Evolutionary conservation across 2,797 vertebrate genomes (phyloP), one percentile per base, ranked within the genome.

Genomic region (Geotrypetes seraphini): DNA sequence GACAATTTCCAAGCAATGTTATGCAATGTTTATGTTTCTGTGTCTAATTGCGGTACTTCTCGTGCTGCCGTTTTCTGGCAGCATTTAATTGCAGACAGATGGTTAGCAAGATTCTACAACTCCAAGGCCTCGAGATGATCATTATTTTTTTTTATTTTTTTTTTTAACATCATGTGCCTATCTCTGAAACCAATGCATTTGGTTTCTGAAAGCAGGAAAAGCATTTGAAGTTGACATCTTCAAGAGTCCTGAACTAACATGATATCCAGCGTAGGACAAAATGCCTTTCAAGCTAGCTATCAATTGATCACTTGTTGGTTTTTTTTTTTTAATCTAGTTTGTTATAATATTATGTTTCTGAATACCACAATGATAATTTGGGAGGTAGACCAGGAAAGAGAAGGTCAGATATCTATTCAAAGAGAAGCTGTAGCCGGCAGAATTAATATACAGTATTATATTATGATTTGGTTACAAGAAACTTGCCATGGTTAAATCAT

Each of bases 391-490:
- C 33, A 36, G 47, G 23, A 47, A 53, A 44, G 35, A 57, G 19
- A 63, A 28, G 33, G 43, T 68, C 5, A 38, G 47, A 42, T 66
- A 59, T 70, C 66, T 69, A 57, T 50, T 64, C 66, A 69, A 58
- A 53, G 53, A 71, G 54, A 62, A 72, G 73, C 60, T 71, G 65
- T 66, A 74, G 65, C 58, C 56, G 60, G 54, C 3, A 34, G 50
- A 77, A 72, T 75, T 78, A 71, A 66, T 76, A 76, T 79, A 72
- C 77, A 82, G 71, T 57, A 76, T 74, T 75, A 69, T 78, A 78
- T n/a, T n/a, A n/a, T n/a, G 47, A 76, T 75, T 78, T 73, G 67
- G 66, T 68, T 57, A 73, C 51, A 73, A 71, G 44, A 60, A 73
- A 77, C 66, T 63, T 66, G 71, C 57, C 52, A 53, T 66, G 75